Evolutionary conservation across 2,113 vertebrate species (phyloP).

Genomic region (Sinocyclocheilus maitianheensis): DNA sequence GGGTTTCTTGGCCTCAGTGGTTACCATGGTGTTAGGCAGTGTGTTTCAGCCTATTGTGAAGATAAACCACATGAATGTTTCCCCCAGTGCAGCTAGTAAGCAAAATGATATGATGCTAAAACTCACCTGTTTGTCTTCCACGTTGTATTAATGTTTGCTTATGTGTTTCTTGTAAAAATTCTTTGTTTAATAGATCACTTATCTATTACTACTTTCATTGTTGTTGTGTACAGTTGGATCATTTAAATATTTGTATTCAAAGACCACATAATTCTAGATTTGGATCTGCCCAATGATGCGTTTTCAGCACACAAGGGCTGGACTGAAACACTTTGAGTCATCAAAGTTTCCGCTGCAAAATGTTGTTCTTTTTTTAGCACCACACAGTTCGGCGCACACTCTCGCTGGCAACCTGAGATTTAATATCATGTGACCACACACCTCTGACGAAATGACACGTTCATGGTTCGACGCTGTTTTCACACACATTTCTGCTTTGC

Average conservation of each 20-base stretch:
- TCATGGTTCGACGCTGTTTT: neutral
- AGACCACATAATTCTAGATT: neutral
- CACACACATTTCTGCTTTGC: neutral
- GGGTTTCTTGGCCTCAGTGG: neutral
- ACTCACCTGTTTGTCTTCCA: neutral
- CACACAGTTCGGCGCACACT: neutral
- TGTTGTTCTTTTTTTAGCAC: conserved; percentile 37
- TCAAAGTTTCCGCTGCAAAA: conserved; percentile 45
- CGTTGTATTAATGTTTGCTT: neutral
- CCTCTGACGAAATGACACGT: neutral
- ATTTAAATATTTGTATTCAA: neutral
- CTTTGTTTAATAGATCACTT: neutral
- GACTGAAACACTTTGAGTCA: conserved; percentile 40
- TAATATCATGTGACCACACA: conserved; percentile 21
- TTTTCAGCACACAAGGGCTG: neutral
- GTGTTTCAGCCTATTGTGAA: neutral
- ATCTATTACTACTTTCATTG: neutral
- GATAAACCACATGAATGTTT: neutral
- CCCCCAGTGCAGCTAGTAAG: neutral
- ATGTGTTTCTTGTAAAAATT: neutral
- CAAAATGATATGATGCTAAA: neutral
- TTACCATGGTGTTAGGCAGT: neutral
- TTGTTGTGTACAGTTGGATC: neutral
- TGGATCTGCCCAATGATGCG: neutral
- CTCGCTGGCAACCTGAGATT: conserved; percentile 16